Conservation (phyloP, 2,888 invertebrate genomes). For the Erebia ligea region DNA sequence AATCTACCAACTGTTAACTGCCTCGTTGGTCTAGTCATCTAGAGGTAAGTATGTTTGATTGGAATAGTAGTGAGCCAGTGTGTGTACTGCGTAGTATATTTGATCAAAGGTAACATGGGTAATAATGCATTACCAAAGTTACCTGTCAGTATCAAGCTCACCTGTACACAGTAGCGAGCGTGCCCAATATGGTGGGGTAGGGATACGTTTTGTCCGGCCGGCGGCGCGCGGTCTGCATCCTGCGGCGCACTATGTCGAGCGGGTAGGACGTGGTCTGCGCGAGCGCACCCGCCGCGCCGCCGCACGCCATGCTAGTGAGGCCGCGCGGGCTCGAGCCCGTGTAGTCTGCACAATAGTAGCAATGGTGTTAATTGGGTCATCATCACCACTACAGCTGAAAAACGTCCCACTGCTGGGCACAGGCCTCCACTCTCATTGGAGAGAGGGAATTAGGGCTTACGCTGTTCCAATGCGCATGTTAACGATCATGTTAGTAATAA, state of each 20-base stretch:
- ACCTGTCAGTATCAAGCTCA: constrained; percentile 60
- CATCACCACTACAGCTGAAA: no score
- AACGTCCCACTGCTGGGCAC: no score
- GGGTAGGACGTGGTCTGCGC: constrained; percentile 99
- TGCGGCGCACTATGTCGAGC: constrained; percentile 92
- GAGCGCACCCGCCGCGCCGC: constrained; percentile 95
- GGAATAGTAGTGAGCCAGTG: no score
- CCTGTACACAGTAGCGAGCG: constrained; percentile 87
- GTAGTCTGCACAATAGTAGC: constrained; percentile 27
- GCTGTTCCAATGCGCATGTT: no score
- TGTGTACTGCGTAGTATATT: background rate
- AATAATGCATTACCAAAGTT: background rate
- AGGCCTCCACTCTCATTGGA: no score
- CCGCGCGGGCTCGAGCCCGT: constrained; percentile 64
- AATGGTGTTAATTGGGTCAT: no score
- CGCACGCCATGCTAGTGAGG: constrained; percentile 89
- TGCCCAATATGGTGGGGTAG: constrained; percentile 86
- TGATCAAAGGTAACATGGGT: background rate
- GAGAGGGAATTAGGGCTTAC: no score
- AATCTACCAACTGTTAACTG: no score
- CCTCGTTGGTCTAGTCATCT: background rate
- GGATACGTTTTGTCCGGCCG: constrained; percentile 71
- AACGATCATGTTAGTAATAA: no score
- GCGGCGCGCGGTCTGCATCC: constrained; percentile 85
- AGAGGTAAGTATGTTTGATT: no score